Evolutionary conservation across 2,113 vertebrate genomes (phyloP), one percentile per base, ranked within the genome.

Genomic region (Onychorhynchus coronatus): DNA sequence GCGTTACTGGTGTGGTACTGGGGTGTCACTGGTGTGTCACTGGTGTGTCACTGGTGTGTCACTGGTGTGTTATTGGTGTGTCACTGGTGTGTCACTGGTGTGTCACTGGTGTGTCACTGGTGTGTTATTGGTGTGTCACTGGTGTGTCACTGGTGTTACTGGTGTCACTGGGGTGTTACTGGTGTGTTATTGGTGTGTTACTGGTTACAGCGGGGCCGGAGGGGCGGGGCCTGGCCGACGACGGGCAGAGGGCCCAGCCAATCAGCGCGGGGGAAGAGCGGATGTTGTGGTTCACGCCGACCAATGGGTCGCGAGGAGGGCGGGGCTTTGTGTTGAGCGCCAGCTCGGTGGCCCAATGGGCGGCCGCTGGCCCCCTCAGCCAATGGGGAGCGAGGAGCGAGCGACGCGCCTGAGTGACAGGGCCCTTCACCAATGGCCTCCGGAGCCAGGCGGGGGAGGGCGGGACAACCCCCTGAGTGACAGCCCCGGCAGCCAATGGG

Each of bases 221-320:
- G 3, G 31, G 73, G 73, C 25, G 5, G 23, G 30, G 12, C 2
- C 2, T 6, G 4, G 1, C 0, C 0, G 2, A 1, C 44, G 59
- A 90, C 47, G 2, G 19, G 33, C 47, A 44, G 4, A 0, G 0
- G 1, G 1, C 0, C 0, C 2, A 16, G 9, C 75, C 83, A 94
- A 46, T 88, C 28, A 13, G 30, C 0, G 23, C 5, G 1, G 3
- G 9, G 0, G 0, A 8, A 1, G 2, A 0, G 0, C 0, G 12
- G 42, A 16, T 19, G 42, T 4, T 50, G 80, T 41, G 7, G 1
- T 1, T 4, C 15, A 1, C 3, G 10, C 16, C 5, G 4, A 0
- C 0, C 35, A 72, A 63, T 58, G 12, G 3, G 2, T 2, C 3
- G 2, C 0, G 0, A 2, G 2, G 5, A 4, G 8, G 33, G 30